Evolutionary conservation across 2,888 invertebrate species (phyloP).

Genomic region (Drosophila setosimentum): DNA sequence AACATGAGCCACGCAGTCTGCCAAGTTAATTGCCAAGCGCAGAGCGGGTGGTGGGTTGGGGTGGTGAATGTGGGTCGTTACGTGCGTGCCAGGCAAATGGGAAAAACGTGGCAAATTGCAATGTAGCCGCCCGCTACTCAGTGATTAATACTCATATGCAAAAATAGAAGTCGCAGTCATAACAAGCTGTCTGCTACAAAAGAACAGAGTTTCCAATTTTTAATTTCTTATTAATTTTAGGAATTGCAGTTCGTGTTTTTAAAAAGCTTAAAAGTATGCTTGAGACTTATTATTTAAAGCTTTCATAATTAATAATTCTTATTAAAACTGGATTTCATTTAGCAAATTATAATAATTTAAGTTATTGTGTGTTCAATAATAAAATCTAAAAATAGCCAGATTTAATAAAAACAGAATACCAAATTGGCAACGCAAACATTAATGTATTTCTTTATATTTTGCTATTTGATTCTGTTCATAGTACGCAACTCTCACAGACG

Average conservation of each 20-base stretch:
- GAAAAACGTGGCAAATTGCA: constrained; percentile 60
- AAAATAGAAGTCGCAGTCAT: constrained; percentile 49
- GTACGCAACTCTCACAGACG: constrained; percentile 23
- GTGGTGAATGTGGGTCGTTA: constrained; percentile 50
- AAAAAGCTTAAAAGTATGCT: background rate
- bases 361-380: background rate
- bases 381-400: background rate
- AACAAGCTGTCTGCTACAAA: constrained; percentile 18
- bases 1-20: constrained; percentile 65
- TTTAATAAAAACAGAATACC: background rate
- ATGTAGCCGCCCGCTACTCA: constrained; percentile 2
- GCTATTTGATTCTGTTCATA: constrained; percentile 30
- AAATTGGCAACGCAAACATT: background rate
- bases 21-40: constrained; percentile 62
- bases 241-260: background rate
- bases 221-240: background rate
- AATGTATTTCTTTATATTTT: constrained; percentile 26
- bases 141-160: constrained; percentile 25
- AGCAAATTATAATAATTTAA: background rate
- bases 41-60: constrained; percentile 33
- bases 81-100: constrained; percentile 53
- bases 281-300: background rate
- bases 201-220: background rate
- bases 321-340: background rate
- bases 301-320: background rate